These are phyloP conservation scores for Leptinotarsa haldemani DNA, from an alignment of 2,888 invertebrate genomes.

Conservation along the genomic window DNA sequence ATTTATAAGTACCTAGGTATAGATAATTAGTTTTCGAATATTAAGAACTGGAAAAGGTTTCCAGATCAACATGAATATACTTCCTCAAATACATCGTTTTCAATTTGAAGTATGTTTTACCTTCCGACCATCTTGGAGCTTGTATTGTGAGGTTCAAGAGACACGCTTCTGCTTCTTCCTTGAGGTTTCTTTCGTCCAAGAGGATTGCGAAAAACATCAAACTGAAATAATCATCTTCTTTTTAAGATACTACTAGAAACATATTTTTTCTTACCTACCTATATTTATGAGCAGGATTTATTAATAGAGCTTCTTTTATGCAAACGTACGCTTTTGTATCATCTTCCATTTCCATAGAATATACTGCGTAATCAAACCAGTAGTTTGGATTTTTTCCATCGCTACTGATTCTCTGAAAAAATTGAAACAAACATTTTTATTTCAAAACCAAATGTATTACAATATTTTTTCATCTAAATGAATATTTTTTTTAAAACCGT, in stretches of 20 bases:
- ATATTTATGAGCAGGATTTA: conserved; percentile 55
- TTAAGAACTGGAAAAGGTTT: background rate
- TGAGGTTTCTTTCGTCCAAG: conserved; percentile 53
- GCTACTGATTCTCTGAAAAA: conserved; percentile 54
- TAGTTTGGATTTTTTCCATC: conserved; percentile 53
- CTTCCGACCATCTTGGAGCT: conserved; percentile 59
- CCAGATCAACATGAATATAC: background rate
- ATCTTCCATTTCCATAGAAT: conserved; percentile 54
- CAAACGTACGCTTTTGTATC: conserved; percentile 60
- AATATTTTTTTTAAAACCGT: too few relatives aligned
- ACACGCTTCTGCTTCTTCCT: conserved; percentile 61
- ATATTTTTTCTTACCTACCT: conserved; percentile 53
- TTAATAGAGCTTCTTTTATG: conserved; percentile 57
- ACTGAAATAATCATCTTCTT: conserved; percentile 45
- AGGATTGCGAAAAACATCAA: conserved; percentile 58
- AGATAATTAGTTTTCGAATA: too few relatives aligned
- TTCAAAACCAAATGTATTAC: too few relatives aligned
- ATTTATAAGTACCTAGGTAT: too few relatives aligned
- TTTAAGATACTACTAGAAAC: background rate
- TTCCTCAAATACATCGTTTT: too few relatives aligned
- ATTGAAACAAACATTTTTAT: too few relatives aligned
- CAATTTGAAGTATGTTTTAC: conserved; percentile 37
- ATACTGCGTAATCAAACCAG: conserved; percentile 64
- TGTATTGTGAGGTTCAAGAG: conserved; percentile 57
- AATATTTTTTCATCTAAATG: too few relatives aligned